Base-by-base conservation (phyloP, 2,888 invertebrate genomes). In the Hydrotaea cyrtoneurina region DNA sequence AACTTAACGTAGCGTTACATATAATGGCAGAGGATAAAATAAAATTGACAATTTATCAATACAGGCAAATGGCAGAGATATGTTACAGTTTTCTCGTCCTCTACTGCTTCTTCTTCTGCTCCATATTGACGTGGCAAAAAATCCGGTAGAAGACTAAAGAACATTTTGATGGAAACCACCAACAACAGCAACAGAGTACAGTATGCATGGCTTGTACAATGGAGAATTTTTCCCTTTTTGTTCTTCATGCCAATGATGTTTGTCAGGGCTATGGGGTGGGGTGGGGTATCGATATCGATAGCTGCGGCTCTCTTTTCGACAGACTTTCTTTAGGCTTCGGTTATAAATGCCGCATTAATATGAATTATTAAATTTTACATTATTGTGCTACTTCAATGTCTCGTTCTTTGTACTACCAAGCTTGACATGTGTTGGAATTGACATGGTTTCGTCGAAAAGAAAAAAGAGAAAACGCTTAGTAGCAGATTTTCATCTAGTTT, bases 41-140 rank as follows among this genome's bases (percentile, higher is more conserved):
- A 79, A 66, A 83, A 79, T 77, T 79, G 57, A 55, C 55, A 76
- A 78, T 83, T 72, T 76, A 76, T 83, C 72, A 83, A 66, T 66
- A 76, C 76, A 64, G 55, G 31, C 55, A 75, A 82, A 71, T 76
- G 75, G 13, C 75, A 73, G 36, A 72, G 46, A 77, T 73, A 77
- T 83, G 46, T 76, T 72, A 64, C 36, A 69, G 43, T 43, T 15
- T 69, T 15, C 17, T 23, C 59, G 4, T 0, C 26, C 8, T 59
- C 59, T 39, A 8, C 1, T 62, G 3, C 36, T 36, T 59, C 7
- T 26, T 26, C 26, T 59, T 26, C 5, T n/a, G 15, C 15, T 10
- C 31, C 13, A 43, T 46, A 46, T 23, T 69, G 69, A 69, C n/a
- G 39, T 66, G 11, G 59, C 26, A 17, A 76, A 62, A 55, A 53